Evolutionary conservation across 2,797 vertebrate species (phyloP).

Genomic region (Urocyon cinereoargenteus): DNA sequence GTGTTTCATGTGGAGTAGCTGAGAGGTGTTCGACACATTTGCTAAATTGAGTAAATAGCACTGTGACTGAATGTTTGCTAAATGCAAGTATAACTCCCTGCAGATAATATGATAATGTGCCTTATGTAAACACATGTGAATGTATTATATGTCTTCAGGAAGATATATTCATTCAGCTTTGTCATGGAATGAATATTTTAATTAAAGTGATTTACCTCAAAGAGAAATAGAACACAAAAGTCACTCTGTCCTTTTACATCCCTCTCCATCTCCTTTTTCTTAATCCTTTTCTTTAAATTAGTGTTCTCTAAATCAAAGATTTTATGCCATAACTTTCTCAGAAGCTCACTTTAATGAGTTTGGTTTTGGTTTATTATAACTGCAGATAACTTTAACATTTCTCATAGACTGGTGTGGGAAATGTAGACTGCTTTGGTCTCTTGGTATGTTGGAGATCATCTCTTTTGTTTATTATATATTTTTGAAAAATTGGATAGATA

Average conservation of each 20-base stretch:
- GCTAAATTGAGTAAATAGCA: not conserved
- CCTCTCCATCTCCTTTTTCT: not conserved
- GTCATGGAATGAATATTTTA: not conserved
- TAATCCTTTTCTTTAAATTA: not conserved
- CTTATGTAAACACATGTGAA: not conserved
- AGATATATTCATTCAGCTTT: not conserved
- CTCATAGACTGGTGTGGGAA: not conserved
- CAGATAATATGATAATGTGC: not conserved
- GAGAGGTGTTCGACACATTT: not conserved
- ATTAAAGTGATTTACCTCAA: conserved; percentile 16
- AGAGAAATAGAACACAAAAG: not conserved
- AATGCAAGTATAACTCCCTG: not conserved
- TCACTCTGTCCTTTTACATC: not conserved
- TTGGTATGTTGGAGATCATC: not conserved
- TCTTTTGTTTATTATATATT: not conserved
- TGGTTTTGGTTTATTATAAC: not conserved
- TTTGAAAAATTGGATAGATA: not conserved
- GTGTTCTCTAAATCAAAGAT: not conserved
- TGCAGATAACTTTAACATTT: not conserved
- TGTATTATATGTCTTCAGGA: not conserved
- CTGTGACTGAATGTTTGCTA: not conserved
- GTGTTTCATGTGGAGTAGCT: not conserved
- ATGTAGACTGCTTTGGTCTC: not conserved
- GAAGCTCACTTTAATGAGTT: not conserved
- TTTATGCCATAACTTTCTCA: not conserved